These are phyloP conservation scores for Tinea trinotella DNA, from an alignment of 2,888 invertebrate genomes.

Conservation along the genomic window DNA sequence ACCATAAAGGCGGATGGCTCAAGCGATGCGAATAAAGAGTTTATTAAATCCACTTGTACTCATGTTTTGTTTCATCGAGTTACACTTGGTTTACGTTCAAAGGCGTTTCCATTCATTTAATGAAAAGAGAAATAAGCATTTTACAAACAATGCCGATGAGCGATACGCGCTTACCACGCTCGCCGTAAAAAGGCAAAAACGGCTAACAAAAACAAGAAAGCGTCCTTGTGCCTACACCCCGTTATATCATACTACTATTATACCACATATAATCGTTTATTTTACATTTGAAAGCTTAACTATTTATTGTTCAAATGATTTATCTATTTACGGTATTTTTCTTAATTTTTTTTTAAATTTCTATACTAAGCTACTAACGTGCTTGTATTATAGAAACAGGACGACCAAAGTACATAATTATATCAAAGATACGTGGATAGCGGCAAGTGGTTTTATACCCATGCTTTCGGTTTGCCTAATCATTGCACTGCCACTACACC, in stretches of 20 bases:
- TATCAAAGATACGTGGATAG: too few species aligned
- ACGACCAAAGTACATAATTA: too few species aligned
- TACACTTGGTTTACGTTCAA: constrained; percentile 25
- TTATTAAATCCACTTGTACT: constrained; percentile 17
- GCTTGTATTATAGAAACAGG: too few species aligned
- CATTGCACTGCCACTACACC: too few species aligned
- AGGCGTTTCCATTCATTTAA: constrained; percentile 22
- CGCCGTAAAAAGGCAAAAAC: constrained; percentile 10
- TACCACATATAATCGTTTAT: not conserved
- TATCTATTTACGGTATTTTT: too few species aligned
- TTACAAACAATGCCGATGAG: constrained; percentile 20
- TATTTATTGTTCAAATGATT: too few species aligned
- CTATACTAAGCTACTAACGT: too few species aligned
- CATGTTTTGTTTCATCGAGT: constrained; percentile 22
- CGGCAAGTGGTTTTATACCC: too few species aligned
- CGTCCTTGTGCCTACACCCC: constrained; percentile 10
- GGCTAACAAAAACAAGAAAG: constrained; percentile 10
- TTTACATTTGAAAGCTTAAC: too few species aligned
- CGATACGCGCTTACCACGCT: constrained; percentile 11
- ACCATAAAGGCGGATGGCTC: not conserved
- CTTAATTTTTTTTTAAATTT: too few species aligned
- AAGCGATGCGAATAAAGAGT: constrained; percentile 15
- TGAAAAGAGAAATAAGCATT: constrained; percentile 23
- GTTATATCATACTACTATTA: not conserved
- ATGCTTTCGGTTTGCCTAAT: too few species aligned